These are phyloP conservation scores for Lepus timidus DNA, from an alignment of 2,113 vertebrate genomes.

Conservation along the genomic window DNA sequence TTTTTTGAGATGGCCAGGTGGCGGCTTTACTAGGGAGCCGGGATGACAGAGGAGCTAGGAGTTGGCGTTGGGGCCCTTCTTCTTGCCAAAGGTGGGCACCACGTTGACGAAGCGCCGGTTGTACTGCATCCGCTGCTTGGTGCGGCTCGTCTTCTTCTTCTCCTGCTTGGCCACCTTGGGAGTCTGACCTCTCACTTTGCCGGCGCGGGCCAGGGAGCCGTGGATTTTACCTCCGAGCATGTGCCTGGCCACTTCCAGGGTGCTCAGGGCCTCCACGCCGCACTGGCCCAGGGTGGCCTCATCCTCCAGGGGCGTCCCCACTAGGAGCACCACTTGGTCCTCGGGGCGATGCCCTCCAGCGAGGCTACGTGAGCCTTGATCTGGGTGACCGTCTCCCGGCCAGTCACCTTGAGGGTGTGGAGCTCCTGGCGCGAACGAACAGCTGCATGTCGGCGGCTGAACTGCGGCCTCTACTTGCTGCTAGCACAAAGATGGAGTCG, in stretches of 20 bases:
- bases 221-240: no score
- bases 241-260: no score
- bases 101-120: conserved; percentile 83
- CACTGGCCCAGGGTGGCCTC: no score
- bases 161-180: not conserved
- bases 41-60: conserved; percentile 72
- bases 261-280: no score
- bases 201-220: no score
- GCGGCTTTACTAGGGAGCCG: no score
- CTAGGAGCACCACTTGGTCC: conserved; percentile 84
- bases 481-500: not conserved
- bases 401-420: conserved; percentile 94
- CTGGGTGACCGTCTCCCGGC: conserved; percentile 91
- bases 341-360: conserved; percentile 82
- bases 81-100: conserved; percentile 83
- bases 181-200: no score
- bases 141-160: conserved; percentile 83
- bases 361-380: conserved; percentile 88
- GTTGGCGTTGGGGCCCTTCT: conserved; percentile 77
- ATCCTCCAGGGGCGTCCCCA: conserved; percentile 82
- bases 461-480: not conserved
- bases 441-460: conserved; percentile 91
- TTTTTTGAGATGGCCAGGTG: no score
- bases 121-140: conserved; percentile 84
- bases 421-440: conserved; percentile 91